Evolutionary conservation across 1,140 invertebrate species (phyloP).

Genomic region (Reticulitermes speratus): DNA sequence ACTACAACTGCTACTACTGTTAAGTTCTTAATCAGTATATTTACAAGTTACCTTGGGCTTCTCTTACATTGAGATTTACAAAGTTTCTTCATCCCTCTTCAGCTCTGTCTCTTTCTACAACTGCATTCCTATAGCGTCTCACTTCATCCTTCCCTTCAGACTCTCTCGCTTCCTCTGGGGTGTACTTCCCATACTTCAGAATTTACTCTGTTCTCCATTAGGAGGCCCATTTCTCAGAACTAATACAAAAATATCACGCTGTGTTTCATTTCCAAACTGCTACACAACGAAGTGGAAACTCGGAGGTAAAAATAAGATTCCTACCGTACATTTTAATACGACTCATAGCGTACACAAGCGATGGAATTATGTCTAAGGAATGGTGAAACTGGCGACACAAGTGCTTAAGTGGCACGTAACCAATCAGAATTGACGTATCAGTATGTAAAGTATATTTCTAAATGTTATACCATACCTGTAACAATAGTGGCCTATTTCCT

Average conservation of each 20-base stretch:
- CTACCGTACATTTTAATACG: not conserved
- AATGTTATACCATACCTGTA: too few relatives aligned
- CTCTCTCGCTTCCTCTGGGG: not conserved
- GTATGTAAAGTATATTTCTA: too few relatives aligned
- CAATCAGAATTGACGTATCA: not conserved
- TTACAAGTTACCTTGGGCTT: too few relatives aligned
- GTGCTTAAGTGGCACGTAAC: not conserved
- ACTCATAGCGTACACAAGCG: not conserved
- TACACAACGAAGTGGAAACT: not conserved
- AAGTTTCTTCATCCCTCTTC: too few relatives aligned
- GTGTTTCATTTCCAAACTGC: constrained; percentile 5
- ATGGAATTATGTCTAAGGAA: not conserved
- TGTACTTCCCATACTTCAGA: not conserved
- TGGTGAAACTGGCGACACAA: not conserved
- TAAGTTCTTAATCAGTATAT: too few relatives aligned
- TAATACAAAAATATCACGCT: constrained; percentile 17
- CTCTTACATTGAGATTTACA: too few relatives aligned
- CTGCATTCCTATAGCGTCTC: too few relatives aligned
- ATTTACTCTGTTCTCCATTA: constrained; percentile 13
- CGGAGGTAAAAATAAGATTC: not conserved
- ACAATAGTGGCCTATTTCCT: too few relatives aligned
- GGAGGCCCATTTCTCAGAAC: not conserved
- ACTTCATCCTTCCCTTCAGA: too few relatives aligned
- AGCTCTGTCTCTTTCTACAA: too few relatives aligned
- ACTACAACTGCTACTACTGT: too few relatives aligned